Evolutionary conservation across 2,797 vertebrate species (phyloP).

Genomic region (Phyllotis vaccarum): DNA sequence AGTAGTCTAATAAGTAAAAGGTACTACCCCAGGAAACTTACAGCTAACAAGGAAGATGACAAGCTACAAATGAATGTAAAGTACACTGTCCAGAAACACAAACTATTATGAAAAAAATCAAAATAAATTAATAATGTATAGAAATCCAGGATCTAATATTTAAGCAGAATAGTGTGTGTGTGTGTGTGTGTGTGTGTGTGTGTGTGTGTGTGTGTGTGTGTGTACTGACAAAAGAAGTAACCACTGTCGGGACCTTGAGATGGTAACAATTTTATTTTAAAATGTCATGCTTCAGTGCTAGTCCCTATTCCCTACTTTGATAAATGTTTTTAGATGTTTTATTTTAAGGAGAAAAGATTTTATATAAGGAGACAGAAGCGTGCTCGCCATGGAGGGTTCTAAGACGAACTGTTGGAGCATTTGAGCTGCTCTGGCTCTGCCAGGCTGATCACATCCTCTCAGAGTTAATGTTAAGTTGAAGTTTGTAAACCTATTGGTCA

Average conservation of each 20-base stretch:
- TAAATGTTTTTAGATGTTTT: neutral
- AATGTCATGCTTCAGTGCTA: neutral
- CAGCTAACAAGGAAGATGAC: neutral
- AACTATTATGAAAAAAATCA: neutral
- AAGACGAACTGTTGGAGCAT: neutral
- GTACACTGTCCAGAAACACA: neutral
- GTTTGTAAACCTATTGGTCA: neutral
- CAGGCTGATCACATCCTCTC: neutral
- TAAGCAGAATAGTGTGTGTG: neutral
- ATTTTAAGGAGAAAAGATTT: neutral
- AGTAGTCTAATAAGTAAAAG: neutral
- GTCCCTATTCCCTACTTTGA: neutral
- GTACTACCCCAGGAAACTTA: neutral
- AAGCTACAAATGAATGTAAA: conserved; percentile 3
- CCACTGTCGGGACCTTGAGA: neutral
- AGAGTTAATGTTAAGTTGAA: neutral
- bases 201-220: neutral
- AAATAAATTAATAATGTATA: neutral
- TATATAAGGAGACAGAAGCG: neutral
- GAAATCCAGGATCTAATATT: neutral
- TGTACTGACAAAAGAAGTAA: neutral
- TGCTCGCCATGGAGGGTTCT: neutral
- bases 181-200: neutral
- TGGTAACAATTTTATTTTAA: neutral
- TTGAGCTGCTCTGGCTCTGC: neutral